These are phyloP conservation scores for Chunga burmeisteri DNA, from an alignment of 2,113 vertebrate genomes.

Conservation along the genomic window DNA sequence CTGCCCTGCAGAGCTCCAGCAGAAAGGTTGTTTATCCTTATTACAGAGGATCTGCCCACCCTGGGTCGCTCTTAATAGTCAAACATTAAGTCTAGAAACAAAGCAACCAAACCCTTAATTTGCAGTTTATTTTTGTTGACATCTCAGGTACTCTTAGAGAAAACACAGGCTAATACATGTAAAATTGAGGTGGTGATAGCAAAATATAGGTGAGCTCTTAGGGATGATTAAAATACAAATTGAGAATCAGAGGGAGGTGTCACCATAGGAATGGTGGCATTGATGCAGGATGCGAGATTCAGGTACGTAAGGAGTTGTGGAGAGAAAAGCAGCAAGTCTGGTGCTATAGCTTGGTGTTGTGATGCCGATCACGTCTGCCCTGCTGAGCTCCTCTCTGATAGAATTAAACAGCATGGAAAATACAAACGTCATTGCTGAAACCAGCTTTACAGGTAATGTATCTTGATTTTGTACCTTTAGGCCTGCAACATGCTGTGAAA, in stretches of 20 bases:
- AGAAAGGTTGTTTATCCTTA: neutral
- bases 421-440: neutral
- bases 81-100: neutral
- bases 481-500: neutral
- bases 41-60: neutral
- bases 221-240: neutral
- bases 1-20: neutral
- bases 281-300: neutral
- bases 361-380: neutral
- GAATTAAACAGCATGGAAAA: neutral
- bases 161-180: neutral
- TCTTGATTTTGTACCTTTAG: neutral
- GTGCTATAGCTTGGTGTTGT: neutral
- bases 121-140: neutral
- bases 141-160: neutral
- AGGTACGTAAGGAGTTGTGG: rapidly evolving
- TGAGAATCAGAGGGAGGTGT: neutral
- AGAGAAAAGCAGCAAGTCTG: neutral
- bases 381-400: neutral
- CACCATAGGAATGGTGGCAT: neutral
- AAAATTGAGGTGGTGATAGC: neutral
- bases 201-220: neutral
- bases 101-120: neutral
- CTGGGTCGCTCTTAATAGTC: neutral
- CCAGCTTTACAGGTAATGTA: neutral